phyloP scores from a whole-genome alignment of 2,888 invertebrate genomes.

The Augiades crinisus region DNA sequence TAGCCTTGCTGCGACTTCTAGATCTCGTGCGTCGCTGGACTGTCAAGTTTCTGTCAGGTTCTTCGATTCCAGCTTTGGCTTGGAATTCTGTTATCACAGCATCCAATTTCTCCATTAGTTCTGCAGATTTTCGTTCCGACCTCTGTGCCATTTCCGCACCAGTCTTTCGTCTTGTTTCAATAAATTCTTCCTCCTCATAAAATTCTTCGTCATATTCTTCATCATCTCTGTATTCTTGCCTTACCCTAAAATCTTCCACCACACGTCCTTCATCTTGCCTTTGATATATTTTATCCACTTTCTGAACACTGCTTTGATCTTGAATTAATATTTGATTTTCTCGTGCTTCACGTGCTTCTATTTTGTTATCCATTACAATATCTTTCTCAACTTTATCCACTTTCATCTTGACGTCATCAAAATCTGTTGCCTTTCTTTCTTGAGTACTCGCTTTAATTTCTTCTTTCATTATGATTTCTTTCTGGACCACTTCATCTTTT shows the following conservation, averaged over 20 bases:
- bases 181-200: constrained; percentile 24
- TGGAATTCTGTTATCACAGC: constrained; percentile 68
- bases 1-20: constrained; percentile 52
- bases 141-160: constrained; percentile 67
- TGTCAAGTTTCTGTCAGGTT: constrained; percentile 32
- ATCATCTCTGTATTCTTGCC: constrained; percentile 22
- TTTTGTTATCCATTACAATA: background rate
- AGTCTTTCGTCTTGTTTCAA: constrained; percentile 38
- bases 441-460: too few species aligned
- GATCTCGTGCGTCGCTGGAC: constrained; percentile 44
- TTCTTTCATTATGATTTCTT: constrained; percentile 23
- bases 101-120: constrained; percentile 62
- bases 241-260: background rate
- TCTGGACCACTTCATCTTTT: background rate
- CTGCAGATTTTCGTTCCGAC: constrained; percentile 57
- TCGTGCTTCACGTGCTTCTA: too few species aligned
- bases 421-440: background rate
- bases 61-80: constrained; percentile 52
- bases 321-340: too few species aligned
- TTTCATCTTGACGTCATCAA: background rate
- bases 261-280: constrained; percentile 3
- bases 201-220: constrained; percentile 29
- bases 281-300: too few species aligned
- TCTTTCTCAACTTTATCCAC: background rate
- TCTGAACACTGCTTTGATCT: too few species aligned